Base-by-base conservation (phyloP, 1,140 invertebrate genomes). In the Dreissena rostriformis region DNA sequence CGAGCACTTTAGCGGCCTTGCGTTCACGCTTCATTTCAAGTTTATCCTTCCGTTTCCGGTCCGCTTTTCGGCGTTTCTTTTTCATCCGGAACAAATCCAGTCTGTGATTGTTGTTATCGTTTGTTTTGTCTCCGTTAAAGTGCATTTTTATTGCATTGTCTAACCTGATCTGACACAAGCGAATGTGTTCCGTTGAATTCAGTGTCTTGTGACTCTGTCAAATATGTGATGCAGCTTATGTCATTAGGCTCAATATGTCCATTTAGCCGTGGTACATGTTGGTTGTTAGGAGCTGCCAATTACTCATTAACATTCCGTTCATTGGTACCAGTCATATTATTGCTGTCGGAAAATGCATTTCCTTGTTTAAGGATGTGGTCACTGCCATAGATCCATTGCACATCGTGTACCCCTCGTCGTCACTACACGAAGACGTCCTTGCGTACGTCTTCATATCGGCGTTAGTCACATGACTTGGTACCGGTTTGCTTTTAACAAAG, bases 1-100 rank as follows among this genome's bases (percentile, higher is more conserved):
- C 93, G 61, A 94, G 86, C 11, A 93, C 94, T 39, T 94, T 90
- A 0, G 94, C 93, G 12, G 94, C 94, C 86, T 94, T 94, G 61
- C 94, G 75, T 85, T 94, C 94, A 26, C 94, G 84, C 86, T 94
- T 93, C 85, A 92, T 91, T 85, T 94, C 94, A 49, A 94, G 87
- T 83, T 93, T 93, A 74, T 93, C 93, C 83, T 91, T 91, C 39
- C 89, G 76, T 51, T 87, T 87, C 68, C 87, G 84, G 68, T 92
- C 89, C 82, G 90, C 89, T 22, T 89, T 88, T 53, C 88, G 72
- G 49, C 68, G 63, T 28, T 88, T 85, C 29, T 86, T 82, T 70
- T 83, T 83, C n/a, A 70, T 6, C 53, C 66, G 73, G 55, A 72
- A 28, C 7, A 82, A 22, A 14, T 84, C 55, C 15, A 82, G 63